Evolutionary conservation across 2,888 invertebrate genomes (phyloP).

Genomic region (Dexiosoma caninum): DNA sequence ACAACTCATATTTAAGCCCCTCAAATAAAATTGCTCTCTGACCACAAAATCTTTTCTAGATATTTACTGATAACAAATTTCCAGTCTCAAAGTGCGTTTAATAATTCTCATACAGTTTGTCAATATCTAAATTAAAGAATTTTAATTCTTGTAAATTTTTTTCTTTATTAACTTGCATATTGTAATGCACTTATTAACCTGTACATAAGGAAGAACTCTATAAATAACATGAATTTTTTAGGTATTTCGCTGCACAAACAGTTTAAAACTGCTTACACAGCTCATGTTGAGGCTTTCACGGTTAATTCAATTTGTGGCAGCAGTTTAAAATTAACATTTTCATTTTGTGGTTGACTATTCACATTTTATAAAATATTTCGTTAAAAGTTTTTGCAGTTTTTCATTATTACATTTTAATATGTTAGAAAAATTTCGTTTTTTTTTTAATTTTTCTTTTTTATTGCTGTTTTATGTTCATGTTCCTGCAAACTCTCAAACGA

Average conservation of each 20-base stretch:
- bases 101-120: no score
- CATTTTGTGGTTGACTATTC: slow-evolving; percentile 2
- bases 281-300: slow-evolving; percentile 4
- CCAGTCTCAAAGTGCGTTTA: no score
- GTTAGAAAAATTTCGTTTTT: background rate
- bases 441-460: background rate
- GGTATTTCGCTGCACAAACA: background rate
- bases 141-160: no score
- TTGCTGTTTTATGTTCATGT: slow-evolving; percentile 12
- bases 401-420: slow-evolving; percentile 27
- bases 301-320: slow-evolving; percentile 26
- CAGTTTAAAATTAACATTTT: slow-evolving; percentile 13
- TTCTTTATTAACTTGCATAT: no score
- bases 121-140: no score
- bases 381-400: background rate
- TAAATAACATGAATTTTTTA: no score
- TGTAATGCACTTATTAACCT: no score
- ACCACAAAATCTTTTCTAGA: no score
- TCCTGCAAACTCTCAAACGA: slow-evolving; percentile 19
- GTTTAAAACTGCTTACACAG: background rate
- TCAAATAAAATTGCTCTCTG: no score
- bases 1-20: no score
- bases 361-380: background rate
- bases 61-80: no score
- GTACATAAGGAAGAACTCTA: no score